Conservation (phyloP, 2,797 vertebrate species). For the Paguma larvata region DNA sequence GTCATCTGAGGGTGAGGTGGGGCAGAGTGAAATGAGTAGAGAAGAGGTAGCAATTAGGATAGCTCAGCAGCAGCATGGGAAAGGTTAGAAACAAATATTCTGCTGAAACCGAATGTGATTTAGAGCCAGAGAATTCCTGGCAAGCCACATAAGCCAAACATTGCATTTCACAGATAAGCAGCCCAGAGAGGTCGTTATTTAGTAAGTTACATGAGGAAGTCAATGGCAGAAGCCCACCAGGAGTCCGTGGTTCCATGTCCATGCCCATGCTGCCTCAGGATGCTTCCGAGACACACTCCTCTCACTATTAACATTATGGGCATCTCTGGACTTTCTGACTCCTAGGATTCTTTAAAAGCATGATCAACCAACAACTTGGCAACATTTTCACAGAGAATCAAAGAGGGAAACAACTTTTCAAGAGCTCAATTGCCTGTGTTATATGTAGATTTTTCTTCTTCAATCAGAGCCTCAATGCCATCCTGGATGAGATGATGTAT, state of each 20-base stretch:
- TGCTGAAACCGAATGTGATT: slow-evolving; percentile 60
- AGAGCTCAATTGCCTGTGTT: neutral
- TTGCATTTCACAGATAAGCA: slow-evolving; percentile 80
- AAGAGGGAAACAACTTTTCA: neutral
- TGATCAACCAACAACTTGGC: neutral
- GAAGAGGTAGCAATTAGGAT: slow-evolving; percentile 68
- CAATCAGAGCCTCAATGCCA: neutral
- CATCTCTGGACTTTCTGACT: neutral
- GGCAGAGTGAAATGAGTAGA: slow-evolving; percentile 39
- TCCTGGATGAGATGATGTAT: neutral
- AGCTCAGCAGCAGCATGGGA: slow-evolving; percentile 49
- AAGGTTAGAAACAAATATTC: slow-evolving; percentile 67
- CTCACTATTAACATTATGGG: too few species aligned
- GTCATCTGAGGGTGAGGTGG: slow-evolving; percentile 72
- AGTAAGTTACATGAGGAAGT: neutral
- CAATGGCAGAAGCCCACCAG: neutral
- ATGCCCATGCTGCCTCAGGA: neutral
- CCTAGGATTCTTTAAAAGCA: neutral
- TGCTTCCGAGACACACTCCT: neutral
- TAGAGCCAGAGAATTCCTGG: slow-evolving; percentile 73
- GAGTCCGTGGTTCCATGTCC: neutral
- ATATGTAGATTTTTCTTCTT: neutral
- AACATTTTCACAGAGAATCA: neutral
- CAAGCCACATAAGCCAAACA: slow-evolving; percentile 67
- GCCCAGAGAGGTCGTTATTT: neutral